A percentile compares a stretch with the other conserved stretches of the same genome.
Conservation (phyloP, 2,797 vertebrate genomes). For the Fundulus diaphanus region DNA sequence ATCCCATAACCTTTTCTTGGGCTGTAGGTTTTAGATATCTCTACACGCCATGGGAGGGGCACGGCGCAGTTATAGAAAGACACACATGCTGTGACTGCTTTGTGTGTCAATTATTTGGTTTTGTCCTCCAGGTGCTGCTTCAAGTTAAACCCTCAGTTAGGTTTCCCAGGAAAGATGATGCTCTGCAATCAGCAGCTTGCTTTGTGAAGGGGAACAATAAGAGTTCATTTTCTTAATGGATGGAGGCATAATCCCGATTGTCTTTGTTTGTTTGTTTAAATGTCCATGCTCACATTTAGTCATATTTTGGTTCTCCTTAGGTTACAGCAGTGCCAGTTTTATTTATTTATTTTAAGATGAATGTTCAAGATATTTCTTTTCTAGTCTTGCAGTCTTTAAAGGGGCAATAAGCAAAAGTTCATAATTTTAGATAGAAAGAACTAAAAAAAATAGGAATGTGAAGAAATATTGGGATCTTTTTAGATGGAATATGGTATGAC, state of each 20-base stretch:
- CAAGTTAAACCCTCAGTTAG: conserved; percentile 13
- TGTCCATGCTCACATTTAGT: background rate
- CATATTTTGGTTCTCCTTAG: conserved; percentile 3
- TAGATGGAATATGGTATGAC: no score
- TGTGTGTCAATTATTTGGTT: conserved; percentile 14
- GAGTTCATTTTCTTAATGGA: conserved; percentile 21
- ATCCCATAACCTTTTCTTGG: conserved; percentile 16
- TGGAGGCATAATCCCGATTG: conserved; percentile 11
- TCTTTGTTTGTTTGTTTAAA: background rate
- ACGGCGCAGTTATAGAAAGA: conserved; percentile 6
- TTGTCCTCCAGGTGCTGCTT: conserved; percentile 30
- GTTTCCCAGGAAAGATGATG: conserved; percentile 44
- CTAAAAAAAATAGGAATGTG: no score
- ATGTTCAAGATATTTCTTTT: no score
- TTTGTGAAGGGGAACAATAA: conserved; percentile 57
- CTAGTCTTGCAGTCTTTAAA: no score
- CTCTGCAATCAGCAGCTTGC: conserved; percentile 39
- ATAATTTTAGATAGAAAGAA: no score
- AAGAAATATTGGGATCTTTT: no score
- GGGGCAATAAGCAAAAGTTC: no score
- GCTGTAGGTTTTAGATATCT: conserved; percentile 6
- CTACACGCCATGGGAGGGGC: conserved; percentile 4
- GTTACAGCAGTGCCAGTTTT: background rate
- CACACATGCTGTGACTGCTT: conserved; percentile 14
- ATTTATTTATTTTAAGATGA: background rate